These are phyloP conservation scores for Aporrectodea caliginosa DNA, from an alignment of 1,140 invertebrate genomes.

Conservation along the genomic window DNA sequence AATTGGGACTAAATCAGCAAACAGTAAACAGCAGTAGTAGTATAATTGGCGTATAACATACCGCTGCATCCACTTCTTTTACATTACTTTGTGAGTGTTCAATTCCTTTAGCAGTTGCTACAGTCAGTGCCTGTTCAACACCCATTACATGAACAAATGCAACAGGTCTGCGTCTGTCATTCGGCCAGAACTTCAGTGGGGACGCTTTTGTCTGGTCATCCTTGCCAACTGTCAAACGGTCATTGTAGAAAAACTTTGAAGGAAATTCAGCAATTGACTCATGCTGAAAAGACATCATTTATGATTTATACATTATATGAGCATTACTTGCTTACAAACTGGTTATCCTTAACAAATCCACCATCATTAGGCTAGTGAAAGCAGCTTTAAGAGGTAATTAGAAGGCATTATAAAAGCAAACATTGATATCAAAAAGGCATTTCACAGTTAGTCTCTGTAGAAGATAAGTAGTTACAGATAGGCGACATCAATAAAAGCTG, in stretches of 20 bases:
- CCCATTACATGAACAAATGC: conserved; percentile 44
- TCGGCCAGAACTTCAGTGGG: conserved; percentile 13
- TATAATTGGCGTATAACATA: conserved; percentile 28
- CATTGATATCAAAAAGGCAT: no score
- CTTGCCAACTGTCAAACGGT: background rate
- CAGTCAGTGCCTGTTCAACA: conserved; percentile 40
- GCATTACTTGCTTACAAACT: no score
- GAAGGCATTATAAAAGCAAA: no score
- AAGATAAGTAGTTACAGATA: no score
- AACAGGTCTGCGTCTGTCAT: conserved; percentile 12
- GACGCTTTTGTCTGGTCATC: conserved; percentile 6
- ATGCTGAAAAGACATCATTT: conserved; percentile 35
- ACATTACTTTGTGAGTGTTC: conserved; percentile 44
- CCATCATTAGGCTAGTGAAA: no score
- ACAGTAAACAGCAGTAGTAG: no score
- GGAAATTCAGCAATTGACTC: conserved; percentile 39
- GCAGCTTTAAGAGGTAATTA: no score
- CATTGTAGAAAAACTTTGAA: conserved; percentile 36
- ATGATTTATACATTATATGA: no score
- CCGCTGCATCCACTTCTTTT: conserved; percentile 41
- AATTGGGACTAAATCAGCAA: no score
- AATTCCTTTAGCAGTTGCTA: conserved; percentile 44
- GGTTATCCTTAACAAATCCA: no score
- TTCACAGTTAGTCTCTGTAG: no score
- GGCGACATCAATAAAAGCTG: no score